Percentiles rank a stretch among this genome's conserved stretches.
Evolutionary conservation across 1,140 invertebrate species (phyloP).

Genomic region (Drosophila truncata): DNA sequence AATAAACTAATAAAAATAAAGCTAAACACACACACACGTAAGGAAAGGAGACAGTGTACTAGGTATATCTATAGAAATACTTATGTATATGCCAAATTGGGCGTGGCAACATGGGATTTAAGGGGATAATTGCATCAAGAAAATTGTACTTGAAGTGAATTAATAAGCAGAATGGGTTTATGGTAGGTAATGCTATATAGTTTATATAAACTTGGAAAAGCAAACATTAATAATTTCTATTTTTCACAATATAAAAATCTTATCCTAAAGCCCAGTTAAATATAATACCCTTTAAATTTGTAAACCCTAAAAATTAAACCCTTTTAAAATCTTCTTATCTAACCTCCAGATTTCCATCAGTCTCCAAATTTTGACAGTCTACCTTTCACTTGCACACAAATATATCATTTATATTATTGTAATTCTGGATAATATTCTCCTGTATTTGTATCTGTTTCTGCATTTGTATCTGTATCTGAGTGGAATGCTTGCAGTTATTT

Average conservation of each 20-base stretch:
- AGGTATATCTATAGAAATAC: constrained; percentile 9
- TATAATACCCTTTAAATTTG: too few species aligned
- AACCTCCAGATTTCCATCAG: neutral
- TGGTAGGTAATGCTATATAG: neutral
- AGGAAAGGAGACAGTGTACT: constrained; percentile 17
- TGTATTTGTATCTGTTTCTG: neutral
- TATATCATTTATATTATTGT: neutral
- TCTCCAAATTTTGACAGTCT: neutral
- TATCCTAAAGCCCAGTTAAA: too few species aligned
- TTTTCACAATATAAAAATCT: too few species aligned
- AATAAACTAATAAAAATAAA: constrained; percentile 52
- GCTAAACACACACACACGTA: constrained; percentile 43
- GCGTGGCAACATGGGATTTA: constrained; percentile 20
- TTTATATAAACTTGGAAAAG: neutral
- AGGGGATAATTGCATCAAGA: constrained; percentile 7
- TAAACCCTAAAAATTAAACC: too few species aligned
- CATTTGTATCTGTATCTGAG: constrained; percentile 23
- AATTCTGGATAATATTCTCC: constrained; percentile 9
- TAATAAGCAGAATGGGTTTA: neutral
- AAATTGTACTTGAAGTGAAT: neutral
- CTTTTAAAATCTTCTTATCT: neutral
- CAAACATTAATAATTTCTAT: too few species aligned
- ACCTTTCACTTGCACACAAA: neutral
- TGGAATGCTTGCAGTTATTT: constrained; percentile 20
- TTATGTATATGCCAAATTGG: constrained; percentile 19